Conservation (phyloP, 35 echinoderm and acorn worm genomes). For the Apostichopus parvimensis region DNA sequence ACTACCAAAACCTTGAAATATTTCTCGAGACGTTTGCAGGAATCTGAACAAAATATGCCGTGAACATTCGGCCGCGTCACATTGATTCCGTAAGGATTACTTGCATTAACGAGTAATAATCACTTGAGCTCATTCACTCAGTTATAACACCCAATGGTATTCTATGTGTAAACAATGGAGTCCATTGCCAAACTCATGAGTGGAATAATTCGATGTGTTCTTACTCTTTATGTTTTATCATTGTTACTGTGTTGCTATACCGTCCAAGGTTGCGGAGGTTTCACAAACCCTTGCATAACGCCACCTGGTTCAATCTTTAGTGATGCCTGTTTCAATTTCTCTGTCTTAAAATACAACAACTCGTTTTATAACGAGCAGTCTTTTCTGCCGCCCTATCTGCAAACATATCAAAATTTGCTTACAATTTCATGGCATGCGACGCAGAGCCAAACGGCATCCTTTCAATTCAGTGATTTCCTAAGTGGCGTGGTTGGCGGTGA, state of each 20-base stretch:
- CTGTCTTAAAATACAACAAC: neutral
- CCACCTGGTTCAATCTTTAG: neutral
- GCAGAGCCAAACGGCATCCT: neutral
- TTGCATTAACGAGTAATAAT: too few relatives aligned
- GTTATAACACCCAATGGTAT: too few relatives aligned
- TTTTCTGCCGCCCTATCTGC: neutral
- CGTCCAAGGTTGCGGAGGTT: neutral
- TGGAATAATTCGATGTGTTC: neutral
- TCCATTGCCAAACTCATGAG: too few relatives aligned
- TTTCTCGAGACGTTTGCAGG: too few relatives aligned
- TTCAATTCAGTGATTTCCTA: neutral
- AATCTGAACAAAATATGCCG: too few relatives aligned
- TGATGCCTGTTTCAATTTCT: conserved; percentile 12
- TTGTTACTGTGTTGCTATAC: neutral
- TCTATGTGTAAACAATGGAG: too few relatives aligned
- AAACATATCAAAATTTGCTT: neutral
- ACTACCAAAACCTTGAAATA: too few relatives aligned
- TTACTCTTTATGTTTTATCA: neutral
- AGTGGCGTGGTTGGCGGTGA: neutral
- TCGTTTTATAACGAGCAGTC: neutral
- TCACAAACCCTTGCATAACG: neutral
- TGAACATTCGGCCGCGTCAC: too few relatives aligned
- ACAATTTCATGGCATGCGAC: neutral
- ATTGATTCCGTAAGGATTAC: too few relatives aligned
- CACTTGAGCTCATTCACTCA: too few relatives aligned